Evolutionary conservation across 2,113 vertebrate genomes (phyloP), one percentile per base, ranked within the genome.

Genomic region (Sinosuthora webbiana): DNA sequence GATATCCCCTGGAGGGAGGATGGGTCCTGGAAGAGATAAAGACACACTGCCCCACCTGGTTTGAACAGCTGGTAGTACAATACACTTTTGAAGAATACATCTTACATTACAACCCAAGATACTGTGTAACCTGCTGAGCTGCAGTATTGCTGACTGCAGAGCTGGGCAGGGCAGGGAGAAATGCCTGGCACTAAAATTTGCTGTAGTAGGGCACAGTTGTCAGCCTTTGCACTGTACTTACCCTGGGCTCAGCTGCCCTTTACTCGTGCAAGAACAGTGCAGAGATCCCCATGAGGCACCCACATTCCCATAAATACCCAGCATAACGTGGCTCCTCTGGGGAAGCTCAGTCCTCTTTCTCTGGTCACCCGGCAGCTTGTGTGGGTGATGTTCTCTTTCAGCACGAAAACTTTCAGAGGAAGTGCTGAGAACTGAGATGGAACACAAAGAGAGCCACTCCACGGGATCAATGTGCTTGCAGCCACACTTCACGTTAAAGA

Each of bases 401-500:
- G 39, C 0, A 74, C 18, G n/a, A 45, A 39, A 39, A 64, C 15
- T 24, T 42, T 39, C 42, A 49, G 59, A 23, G 81, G 39, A 33
- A 27, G 59, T 10, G 50, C 10, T 65, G 30, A 55, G 41, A 62
- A 17, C 20, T 10, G 41, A 63, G 25, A 19, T 13, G 33, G 10
- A 71, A 35, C 65, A 67, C 47, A 35, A 52, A 37, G n/a, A 20
- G 19, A 44, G 14, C 1, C 42, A 7, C 5, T 53, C 24, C 41
- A 8, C 0, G 1, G 2, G 35, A 47, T 52, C 4, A 0, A 27
- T 3, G 3, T 39, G 22, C 28, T 69, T 31, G 7, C 21, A 37
- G 5, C 15, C 27, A 15, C n/a, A 10, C 9, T 74, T 24, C 52
- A 25, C 31, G 10, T 5, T 49, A 11, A 63, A 63, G 47, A 6